phyloP scores from a whole-genome alignment of 2,888 invertebrate genomes.

The Parnassius glacialis region DNA sequence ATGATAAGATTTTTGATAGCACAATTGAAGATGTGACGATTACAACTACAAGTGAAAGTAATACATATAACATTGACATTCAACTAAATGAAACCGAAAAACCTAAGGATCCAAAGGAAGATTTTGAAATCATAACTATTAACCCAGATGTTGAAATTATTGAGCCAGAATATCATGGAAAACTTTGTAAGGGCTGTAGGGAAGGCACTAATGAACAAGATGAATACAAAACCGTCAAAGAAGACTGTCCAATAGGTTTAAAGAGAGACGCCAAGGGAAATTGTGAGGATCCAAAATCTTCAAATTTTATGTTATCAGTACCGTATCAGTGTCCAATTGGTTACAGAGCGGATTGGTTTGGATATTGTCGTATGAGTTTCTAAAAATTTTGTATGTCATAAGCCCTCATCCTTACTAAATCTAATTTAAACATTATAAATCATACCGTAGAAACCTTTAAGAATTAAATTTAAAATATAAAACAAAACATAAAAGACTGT shows the following conservation, averaged over 20 bases:
- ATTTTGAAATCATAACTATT: constrained; percentile 29
- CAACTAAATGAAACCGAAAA: constrained; percentile 26
- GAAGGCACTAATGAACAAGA: constrained; percentile 29
- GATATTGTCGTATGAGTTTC: constrained; percentile 53
- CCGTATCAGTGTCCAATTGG: constrained; percentile 64
- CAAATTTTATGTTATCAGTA: constrained; percentile 56
- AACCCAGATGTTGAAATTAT: constrained; percentile 63
- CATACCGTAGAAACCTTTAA: too few species aligned
- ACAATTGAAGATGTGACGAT: constrained; percentile 5
- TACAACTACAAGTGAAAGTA: constrained; percentile 4
- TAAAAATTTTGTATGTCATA: constrained; percentile 21
- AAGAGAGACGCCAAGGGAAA: constrained; percentile 45
- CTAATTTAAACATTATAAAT: not conserved
- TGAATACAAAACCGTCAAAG: constrained; percentile 22
- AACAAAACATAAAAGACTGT: too few species aligned
- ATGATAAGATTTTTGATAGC: constrained; percentile 42
- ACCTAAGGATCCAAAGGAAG: constrained; percentile 21
- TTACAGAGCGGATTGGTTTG: constrained; percentile 56
- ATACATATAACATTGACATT: constrained; percentile 31
- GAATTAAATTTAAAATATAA: too few species aligned
- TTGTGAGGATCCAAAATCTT: constrained; percentile 42
- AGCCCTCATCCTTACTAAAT: too few species aligned
- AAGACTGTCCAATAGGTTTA: constrained; percentile 47
- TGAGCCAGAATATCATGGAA: constrained; percentile 58
- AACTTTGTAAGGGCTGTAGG: constrained; percentile 37